phyloP scores from a whole-genome alignment of 2,888 invertebrate genomes.

The Habrosyne pyritoides region DNA sequence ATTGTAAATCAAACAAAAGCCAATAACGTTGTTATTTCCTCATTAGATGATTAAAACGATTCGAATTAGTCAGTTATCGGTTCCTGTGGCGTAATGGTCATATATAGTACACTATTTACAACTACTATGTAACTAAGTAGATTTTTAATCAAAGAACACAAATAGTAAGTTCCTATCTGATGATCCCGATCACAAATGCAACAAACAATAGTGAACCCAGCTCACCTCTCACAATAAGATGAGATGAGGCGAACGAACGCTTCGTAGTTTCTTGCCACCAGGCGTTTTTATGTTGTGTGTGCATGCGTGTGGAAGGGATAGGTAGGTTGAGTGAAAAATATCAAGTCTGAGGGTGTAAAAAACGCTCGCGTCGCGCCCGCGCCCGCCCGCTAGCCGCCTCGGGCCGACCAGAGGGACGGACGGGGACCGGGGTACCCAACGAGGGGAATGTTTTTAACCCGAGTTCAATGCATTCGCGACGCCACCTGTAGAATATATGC shows the following conservation, averaged over 20 bases:
- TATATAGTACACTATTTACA: too few relatives aligned
- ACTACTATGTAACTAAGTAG: not conserved
- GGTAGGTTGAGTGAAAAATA: conserved; percentile 53
- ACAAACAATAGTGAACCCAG: conserved; percentile 44
- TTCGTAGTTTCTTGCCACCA: conserved; percentile 58
- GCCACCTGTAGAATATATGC: conserved; percentile 58
- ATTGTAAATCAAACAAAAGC: too few relatives aligned
- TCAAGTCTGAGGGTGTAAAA: conserved; percentile 55
- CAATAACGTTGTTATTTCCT: too few relatives aligned
- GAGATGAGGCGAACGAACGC: conserved; percentile 64
- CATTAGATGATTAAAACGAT: too few relatives aligned
- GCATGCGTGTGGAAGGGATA: conserved; percentile 39
- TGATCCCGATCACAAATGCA: conserved; percentile 33
- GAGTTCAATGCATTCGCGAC: conserved; percentile 65
- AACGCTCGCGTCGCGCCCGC: conserved; percentile 39
- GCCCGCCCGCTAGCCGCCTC: conserved; percentile 21
- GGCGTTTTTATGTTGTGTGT: conserved; percentile 46
- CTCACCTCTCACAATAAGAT: conserved; percentile 48
- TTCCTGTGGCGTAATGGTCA: too few relatives aligned
- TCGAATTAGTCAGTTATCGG: too few relatives aligned
- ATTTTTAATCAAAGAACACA: conserved; percentile 10
- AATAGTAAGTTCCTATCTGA: conserved; percentile 24
- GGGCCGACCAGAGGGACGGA: conserved; percentile 33
- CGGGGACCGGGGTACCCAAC: conserved; percentile 10
- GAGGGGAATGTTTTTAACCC: conserved; percentile 58